A percentile compares a stretch with the other conserved stretches of the same genome.
phyloP scores from a whole-genome alignment of 2,113 vertebrate species.

The Psammodynastes pulverulentus region DNA sequence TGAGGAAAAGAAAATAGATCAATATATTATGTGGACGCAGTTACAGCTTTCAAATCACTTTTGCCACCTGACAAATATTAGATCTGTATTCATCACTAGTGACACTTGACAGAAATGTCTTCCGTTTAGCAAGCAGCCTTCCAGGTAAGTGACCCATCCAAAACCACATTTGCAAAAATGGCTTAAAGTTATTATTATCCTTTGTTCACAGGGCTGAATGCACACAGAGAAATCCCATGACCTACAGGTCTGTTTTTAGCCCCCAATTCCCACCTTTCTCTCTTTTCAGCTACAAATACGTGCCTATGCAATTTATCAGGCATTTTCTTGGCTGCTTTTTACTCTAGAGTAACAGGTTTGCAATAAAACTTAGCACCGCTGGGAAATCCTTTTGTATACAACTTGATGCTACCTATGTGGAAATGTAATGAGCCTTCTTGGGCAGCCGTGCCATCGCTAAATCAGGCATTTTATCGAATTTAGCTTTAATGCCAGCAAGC shows the following conservation, averaged over 20 bases:
- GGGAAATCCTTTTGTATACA: neutral
- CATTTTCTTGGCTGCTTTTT: neutral
- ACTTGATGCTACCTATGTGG: constrained; percentile 6
- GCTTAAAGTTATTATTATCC: constrained; percentile 1
- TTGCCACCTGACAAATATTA: neutral
- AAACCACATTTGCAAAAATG: neutral
- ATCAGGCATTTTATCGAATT: constrained; percentile 29
- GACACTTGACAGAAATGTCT: neutral
- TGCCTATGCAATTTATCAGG: neutral
- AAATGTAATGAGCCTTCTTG: constrained; percentile 25
- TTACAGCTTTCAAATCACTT: neutral
- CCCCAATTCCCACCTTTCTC: neutral
- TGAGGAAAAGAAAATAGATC: neutral
- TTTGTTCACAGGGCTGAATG: neutral
- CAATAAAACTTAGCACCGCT: neutral
- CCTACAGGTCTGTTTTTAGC: neutral
- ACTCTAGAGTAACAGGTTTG: constrained; percentile 9
- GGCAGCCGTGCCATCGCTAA: neutral
- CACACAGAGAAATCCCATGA: neutral
- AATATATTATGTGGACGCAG: neutral
- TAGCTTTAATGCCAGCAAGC: constrained; percentile 27
- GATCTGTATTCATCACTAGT: neutral
- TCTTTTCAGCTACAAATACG: neutral
- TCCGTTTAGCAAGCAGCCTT: neutral
- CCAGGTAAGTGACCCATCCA: neutral